Base-by-base conservation (phyloP, 2,797 vertebrate genomes). In the Tamandua tetradactyla region DNA sequence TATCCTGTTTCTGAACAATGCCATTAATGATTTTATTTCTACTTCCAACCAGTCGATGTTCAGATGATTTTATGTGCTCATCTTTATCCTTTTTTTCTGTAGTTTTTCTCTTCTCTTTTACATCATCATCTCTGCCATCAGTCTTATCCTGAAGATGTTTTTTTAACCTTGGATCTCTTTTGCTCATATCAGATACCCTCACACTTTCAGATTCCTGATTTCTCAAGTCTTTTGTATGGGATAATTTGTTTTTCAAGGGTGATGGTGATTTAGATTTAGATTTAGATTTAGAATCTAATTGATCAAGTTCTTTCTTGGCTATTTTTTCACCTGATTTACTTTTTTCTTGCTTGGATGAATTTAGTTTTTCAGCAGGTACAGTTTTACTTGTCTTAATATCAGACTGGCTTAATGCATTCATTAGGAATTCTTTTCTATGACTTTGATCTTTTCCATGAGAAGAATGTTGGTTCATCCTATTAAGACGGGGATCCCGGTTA, bases 401-500 rank as follows among this genome's bases (percentile, higher is more conserved):
- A 22, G 98, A 96, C 1, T 98, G 97, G 87, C 78, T 96, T 15
- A 79, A 74, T 0, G 97, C 82, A 57, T 84, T 98, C 0, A 95
- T 97, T 23, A 97, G 59, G 49, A 97, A 97, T 4, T 99, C 99
- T 68, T 99, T 99, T 96, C 99, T 98, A 30, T 98, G 96, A 42
- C 98, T 97, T 0, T 98, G 98, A 87, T 99, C 99, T 98, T 99
- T 99, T 97, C 97, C 72, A 87, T 98, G 99, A 78, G 98, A 94
- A 55, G 98, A 96, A 91, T 98, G 95, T 0, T 98, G 97, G 62
- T 98, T 97, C 7, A 88, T 74, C 74, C 99, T 98, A 97, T 99
- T 99, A 91, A 99, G 98, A 59, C 99, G 99, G 66, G 99, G 99
- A 98, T 99, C 99, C 97, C 99, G 98, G 78, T 98, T 99, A 55